Evolutionary conservation across 2,797 vertebrate species (phyloP).

Genomic region (Picus viridis): DNA sequence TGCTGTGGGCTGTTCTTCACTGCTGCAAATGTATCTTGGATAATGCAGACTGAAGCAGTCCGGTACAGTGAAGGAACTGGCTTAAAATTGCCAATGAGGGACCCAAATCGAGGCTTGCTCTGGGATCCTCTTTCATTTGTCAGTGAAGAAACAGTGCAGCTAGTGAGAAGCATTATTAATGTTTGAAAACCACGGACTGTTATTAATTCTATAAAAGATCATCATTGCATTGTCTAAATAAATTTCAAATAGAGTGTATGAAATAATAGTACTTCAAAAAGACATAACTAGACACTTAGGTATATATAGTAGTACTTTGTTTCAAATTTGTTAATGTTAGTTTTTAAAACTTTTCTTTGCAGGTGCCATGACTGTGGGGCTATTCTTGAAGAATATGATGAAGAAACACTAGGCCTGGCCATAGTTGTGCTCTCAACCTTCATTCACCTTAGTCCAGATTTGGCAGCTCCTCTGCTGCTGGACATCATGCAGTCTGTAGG

Average conservation of each 20-base stretch:
- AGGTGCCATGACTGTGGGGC: conserved; percentile 98
- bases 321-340: not conserved
- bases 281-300: not conserved
- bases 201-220: not conserved
- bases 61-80: not conserved
- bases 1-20: not conserved
- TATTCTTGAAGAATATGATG: conserved; percentile 96
- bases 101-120: not conserved
- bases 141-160: not conserved
- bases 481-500: conserved; percentile 99
- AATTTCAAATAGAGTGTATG: not conserved
- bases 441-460: conserved; percentile 95
- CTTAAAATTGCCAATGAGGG: not conserved
- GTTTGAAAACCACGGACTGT: not conserved
- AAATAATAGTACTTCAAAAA: not conserved
- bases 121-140: not conserved
- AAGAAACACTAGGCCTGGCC: conserved; percentile 94
- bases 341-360: conserved; percentile 38
- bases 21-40: not conserved
- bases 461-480: conserved; percentile 95
- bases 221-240: not conserved
- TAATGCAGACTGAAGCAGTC: not conserved
- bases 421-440: conserved; percentile 97
- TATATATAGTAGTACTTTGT: not conserved
- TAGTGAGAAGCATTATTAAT: not conserved